Base-by-base conservation (phyloP, 2,113 vertebrate species). In the Callopanchax toddi region DNA sequence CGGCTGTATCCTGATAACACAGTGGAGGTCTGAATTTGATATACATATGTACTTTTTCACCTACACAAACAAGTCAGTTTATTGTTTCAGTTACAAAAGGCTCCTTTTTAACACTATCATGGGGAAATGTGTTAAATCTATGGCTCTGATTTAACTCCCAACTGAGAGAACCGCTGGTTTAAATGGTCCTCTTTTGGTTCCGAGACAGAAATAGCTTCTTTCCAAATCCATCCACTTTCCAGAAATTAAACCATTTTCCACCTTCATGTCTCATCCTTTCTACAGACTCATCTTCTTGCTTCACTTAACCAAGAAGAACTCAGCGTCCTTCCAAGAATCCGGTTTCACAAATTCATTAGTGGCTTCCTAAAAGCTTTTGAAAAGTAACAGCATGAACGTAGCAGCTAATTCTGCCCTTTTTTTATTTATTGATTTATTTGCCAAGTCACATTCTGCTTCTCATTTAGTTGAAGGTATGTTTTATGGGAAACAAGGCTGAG, bases 301-400 rank as follows among this genome's bases (percentile, higher is more conserved):
- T 51, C 23, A 71, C 8, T 58, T 51, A 59, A 66, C 32, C 23
- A 68, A 36, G 55, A 71, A 61, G 76, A 83, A 82, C 76, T 75
- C 15, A 0, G 17, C 12, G 71, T 89, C 51, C 71, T 69, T 77
- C 82, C 71, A 84, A 85, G 51, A 45, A 49, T 63, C 42, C 45
- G 53, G 18, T 18, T 67, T 67, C 58, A 63, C 44, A 76, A 43
- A 78, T 65, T 32, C 39, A 71, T 73, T 44, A 34, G 66, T 68
- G 60, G 55, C 71, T 74, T 74, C 42, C 59, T 61, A 54, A 75
- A 55, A 64, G 63, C 32, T 74, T 17, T 32, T 26, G 6, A 17
- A 75, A 29, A 56, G 59, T 15, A 32, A 50, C 52, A 63, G 37
- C 5, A 10, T 51, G 50, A 21, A 64, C 59, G 60, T 59, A 66